phyloP scores from a whole-genome alignment of 2,797 vertebrate species.

The Tokudaia muenninki region DNA sequence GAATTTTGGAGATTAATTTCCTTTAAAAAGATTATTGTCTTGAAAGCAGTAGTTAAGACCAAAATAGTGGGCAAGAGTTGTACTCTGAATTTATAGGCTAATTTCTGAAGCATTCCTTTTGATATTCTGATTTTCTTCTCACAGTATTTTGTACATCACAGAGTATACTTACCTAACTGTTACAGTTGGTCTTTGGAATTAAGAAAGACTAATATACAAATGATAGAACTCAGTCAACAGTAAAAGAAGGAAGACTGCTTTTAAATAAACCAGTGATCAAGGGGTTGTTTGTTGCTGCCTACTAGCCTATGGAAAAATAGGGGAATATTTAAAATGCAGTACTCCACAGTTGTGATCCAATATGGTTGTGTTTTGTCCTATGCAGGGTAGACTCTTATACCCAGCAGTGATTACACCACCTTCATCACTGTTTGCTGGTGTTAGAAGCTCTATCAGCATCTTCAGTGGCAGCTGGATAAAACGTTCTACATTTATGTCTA shows the following conservation, averaged over 20 bases:
- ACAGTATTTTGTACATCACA: neutral
- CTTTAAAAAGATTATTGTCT: neutral
- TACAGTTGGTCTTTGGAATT: neutral
- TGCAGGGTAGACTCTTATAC: conserved; percentile 53
- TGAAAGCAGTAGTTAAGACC: conserved; percentile 30
- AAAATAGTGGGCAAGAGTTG: neutral
- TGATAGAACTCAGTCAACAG: conserved; percentile 14
- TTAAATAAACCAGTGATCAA: conserved; percentile 27
- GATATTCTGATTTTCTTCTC: neutral
- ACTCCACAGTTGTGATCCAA: conserved; percentile 31
- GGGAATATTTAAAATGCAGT: neutral
- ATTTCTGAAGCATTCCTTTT: neutral
- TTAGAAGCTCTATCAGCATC: conserved; percentile 68
- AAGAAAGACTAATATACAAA: conserved; percentile 44
- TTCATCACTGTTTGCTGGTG: conserved; percentile 53
- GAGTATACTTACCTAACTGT: neutral
- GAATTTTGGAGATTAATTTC: neutral
- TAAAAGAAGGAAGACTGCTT: neutral
- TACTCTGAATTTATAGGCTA: neutral
- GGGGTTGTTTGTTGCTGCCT: neutral
- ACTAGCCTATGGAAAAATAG: neutral
- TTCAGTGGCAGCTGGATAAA: conserved; percentile 64
- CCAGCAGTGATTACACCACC: conserved; percentile 65
- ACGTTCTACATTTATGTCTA: conserved; percentile 70
- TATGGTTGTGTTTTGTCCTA: conserved; percentile 48